Evolutionary conservation across 2,888 invertebrate genomes (phyloP).

Genomic region (Leucophenga maculata): DNA sequence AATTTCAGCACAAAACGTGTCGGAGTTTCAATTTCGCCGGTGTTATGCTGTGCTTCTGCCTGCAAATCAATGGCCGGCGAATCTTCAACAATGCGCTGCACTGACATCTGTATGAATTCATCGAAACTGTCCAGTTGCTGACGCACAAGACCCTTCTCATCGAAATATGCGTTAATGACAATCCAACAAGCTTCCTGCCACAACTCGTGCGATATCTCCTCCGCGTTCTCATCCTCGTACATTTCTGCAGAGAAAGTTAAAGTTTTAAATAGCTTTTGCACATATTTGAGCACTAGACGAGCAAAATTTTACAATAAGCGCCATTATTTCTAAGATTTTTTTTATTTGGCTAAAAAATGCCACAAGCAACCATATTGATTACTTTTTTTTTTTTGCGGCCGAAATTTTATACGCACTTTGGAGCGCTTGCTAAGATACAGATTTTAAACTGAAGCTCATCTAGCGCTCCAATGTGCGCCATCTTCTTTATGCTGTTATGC

Average conservation of each 20-base stretch:
- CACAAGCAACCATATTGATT: no score
- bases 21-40: slow-evolving; percentile 92
- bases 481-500: no score
- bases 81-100: slow-evolving; percentile 99
- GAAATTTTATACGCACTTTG: no score
- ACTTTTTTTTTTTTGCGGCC: no score
- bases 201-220: slow-evolving; percentile 96
- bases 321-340: no score
- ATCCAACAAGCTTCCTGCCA: slow-evolving; percentile 99
- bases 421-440: no score
- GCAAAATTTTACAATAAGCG: neutral
- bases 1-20: slow-evolving; percentile 95
- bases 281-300: slow-evolving; percentile 33
- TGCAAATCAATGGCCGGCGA: slow-evolving; percentile 97
- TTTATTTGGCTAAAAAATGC: no score
- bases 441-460: no score
- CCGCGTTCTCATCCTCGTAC: slow-evolving; percentile 89
- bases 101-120: slow-evolving; percentile 99
- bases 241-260: slow-evolving; percentile 59
- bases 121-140: slow-evolving; percentile 99
- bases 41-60: slow-evolving; percentile 97
- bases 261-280: neutral
- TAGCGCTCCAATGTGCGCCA: no score
- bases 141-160: slow-evolving; percentile 98
- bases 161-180: slow-evolving; percentile 99